These are phyloP conservation scores for Cyanoramphus novaezelandiae DNA, from an alignment of 2,113 vertebrate genomes.

Conservation along the genomic window DNA sequence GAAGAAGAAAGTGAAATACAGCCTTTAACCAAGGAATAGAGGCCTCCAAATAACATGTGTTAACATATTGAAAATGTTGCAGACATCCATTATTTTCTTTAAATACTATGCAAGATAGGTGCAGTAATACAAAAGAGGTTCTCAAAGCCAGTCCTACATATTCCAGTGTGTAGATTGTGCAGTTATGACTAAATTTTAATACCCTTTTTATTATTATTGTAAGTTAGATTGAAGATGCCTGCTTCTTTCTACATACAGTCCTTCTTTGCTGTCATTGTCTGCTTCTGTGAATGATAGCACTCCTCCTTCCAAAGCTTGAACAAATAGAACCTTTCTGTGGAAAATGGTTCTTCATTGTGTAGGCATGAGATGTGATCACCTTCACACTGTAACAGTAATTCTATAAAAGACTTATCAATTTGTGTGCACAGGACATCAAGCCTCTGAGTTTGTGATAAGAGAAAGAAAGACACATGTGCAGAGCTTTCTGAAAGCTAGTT, in stretches of 20 bases:
- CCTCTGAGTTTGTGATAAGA: neutral
- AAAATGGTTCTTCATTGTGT: neutral
- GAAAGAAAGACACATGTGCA: neutral
- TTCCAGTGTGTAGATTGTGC: neutral
- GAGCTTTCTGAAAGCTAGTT: neutral
- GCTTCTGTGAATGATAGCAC: neutral
- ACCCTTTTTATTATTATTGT: neutral
- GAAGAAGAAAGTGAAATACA: neutral
- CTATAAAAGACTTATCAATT: neutral
- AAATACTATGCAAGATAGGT: neutral
- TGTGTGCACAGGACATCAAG: neutral
- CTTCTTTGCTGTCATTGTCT: neutral
- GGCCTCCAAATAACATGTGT: neutral
- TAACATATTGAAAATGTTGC: neutral
- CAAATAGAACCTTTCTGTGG: neutral
- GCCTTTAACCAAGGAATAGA: neutral
- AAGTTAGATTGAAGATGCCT: neutral
- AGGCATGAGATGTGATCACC: neutral
- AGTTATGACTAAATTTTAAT: neutral
- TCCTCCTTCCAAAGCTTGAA: neutral
- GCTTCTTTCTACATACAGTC: neutral
- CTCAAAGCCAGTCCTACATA: neutral
- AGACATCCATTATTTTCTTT: neutral
- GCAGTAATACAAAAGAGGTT: neutral
- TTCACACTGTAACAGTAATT: neutral